Conservation (phyloP, 2,113 vertebrate species). For the Elaphurus davidianus region DNA sequence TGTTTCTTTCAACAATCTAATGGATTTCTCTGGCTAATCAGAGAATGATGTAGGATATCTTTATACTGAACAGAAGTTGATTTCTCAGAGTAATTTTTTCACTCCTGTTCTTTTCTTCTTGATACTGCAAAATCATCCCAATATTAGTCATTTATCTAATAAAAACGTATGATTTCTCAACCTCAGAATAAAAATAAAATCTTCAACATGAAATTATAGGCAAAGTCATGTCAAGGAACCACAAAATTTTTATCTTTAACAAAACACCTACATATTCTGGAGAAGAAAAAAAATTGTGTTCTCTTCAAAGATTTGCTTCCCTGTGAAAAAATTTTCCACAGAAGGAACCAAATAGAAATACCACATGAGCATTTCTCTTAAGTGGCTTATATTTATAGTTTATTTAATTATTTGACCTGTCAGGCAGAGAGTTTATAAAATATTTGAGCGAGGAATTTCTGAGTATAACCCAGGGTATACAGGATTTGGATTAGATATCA, state of each 20-base stretch:
- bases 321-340: slow-evolving; percentile 15
- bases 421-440: slow-evolving; percentile 16
- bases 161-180: slow-evolving; percentile 32
- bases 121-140: slow-evolving; percentile 22
- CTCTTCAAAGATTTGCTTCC: slow-evolving; percentile 41
- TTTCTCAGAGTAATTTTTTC: not conserved
- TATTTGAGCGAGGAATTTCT: not conserved
- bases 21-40: not conserved
- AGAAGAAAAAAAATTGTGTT: slow-evolving; percentile 46
- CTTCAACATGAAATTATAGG: slow-evolving; percentile 35
- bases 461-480: not conserved
- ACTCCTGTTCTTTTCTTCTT: not conserved
- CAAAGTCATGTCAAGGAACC: slow-evolving; percentile 47
- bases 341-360: slow-evolving; percentile 50
- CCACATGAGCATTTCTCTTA: slow-evolving; percentile 26
- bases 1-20: not conserved
- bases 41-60: not conserved
- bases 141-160: slow-evolving; percentile 33
- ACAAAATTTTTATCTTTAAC: slow-evolving; percentile 53
- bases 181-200: slow-evolving; percentile 31
- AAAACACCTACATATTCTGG: slow-evolving; percentile 57
- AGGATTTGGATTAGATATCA: not conserved
- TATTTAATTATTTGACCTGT: slow-evolving; percentile 14
- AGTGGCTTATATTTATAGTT: not conserved
- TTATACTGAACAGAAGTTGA: not conserved